Evolutionary conservation across 2,888 invertebrate genomes (phyloP), one percentile per base, ranked within the genome.

Genomic region (Lasioglossum oenotherae): DNA sequence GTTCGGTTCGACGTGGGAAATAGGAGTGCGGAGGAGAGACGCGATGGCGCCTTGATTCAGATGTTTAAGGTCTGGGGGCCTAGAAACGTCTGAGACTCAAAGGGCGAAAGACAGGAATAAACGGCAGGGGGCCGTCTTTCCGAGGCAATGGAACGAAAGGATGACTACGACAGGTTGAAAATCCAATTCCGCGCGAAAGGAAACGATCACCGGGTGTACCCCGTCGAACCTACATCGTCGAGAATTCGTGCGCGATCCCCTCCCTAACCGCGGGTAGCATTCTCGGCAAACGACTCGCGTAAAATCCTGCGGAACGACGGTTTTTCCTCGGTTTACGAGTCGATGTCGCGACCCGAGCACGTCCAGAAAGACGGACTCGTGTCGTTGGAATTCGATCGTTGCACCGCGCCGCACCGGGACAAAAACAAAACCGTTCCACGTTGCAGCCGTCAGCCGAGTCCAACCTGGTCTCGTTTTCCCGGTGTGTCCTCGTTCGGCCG

Each of bases 131-230:
- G 67, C 10, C 67, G 73, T 27, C 79, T 41, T 57, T 46, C n/a
- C 69, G 73, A 31, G 35, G 53, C 53, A 57, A 86, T 77, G 72
- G 74, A 76, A 84, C 80, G 80, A 86, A 73, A 81, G 85, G 75
- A 84, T 86, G 82, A 87, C 78, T 80, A 71, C 77, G 81, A 83
- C 79, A 84, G 85, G 49, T 81, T 85, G 90, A 90, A 82, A 90
- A 90, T 90, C 85, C 90, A 90, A 90, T 90, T 85, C 88, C 88
- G 78, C 74, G 85, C 77, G 83, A 90, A 80, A 78, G 83, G 78
- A 83, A 85, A 88, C 86, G 88, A 80, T 89, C 86, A 49, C 73
- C 83, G 76, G 64, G 35, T 23, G 3, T 35, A 64, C 19, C 80
- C 80, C 77, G 77, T 74, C 86, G 80, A 88, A 88, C 81, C 80